Conservation (phyloP, 2,113 vertebrate species). For the Seriola aureovittata region DNA sequence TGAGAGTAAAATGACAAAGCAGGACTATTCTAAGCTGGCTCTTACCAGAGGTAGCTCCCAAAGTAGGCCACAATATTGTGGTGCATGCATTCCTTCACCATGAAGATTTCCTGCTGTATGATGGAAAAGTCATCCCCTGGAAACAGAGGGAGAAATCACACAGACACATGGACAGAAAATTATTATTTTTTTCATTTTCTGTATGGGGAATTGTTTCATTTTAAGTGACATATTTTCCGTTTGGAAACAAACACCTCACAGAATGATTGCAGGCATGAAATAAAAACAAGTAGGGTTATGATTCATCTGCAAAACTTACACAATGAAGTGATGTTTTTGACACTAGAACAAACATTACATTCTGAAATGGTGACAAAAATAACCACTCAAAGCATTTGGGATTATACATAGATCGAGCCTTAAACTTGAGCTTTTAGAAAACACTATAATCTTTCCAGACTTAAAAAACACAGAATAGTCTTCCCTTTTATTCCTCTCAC, state of each 20-base stretch:
- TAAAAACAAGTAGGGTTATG: not conserved
- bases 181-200: constrained; percentile 43
- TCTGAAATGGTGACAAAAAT: not conserved
- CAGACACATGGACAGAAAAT: constrained; percentile 43
- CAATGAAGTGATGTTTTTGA: not conserved
- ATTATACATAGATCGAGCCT: not conserved
- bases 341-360: not conserved
- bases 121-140: constrained; percentile 98
- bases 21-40: constrained; percentile 42
- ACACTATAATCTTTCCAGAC: constrained; percentile 39
- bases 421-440: not conserved
- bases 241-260: constrained; percentile 20
- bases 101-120: constrained; percentile 99
- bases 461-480: constrained; percentile 21
- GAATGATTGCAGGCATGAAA: not conserved
- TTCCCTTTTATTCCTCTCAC: not conserved
- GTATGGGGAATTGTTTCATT: constrained; percentile 10
- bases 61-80: constrained; percentile 99
- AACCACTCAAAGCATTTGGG: not conserved
- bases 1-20: constrained; percentile 47
- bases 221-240: constrained; percentile 23
- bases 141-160: constrained; percentile 75
- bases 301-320: not conserved
- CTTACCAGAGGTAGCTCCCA: constrained; percentile 99
- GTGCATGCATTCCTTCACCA: constrained; percentile 99